Conservation (phyloP, 1,140 invertebrate genomes). For the Mactra quadrangularis region DNA sequence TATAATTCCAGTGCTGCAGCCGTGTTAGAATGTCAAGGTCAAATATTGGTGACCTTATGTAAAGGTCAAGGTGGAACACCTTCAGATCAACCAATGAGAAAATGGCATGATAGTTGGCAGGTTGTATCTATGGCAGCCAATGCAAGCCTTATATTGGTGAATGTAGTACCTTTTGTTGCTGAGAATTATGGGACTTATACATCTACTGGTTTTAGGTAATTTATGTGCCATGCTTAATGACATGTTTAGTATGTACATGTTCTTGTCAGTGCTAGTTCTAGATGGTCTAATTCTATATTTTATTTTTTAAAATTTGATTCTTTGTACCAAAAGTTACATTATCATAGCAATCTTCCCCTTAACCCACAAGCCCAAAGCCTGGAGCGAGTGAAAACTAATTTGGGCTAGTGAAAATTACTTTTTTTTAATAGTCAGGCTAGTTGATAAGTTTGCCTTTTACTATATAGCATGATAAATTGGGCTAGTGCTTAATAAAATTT, state of each 20-base stretch:
- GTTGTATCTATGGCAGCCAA: constrained; percentile 86
- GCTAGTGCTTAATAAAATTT: no score
- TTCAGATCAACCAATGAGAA: constrained; percentile 84
- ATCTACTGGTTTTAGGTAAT: constrained; percentile 84
- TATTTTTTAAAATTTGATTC: neutral
- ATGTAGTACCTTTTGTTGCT: constrained; percentile 83
- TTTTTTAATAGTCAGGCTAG: no score
- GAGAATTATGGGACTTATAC: constrained; percentile 79
- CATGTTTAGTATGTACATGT: no score
- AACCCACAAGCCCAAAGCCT: no score
- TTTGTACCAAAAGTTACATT: no score
- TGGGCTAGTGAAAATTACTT: no score
- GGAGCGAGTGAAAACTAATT: no score
- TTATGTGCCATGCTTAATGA: neutral
- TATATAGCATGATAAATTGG: no score
- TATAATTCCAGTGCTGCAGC: constrained; percentile 74
- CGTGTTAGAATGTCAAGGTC: constrained; percentile 82
- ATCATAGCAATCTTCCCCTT: no score
- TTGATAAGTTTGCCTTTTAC: no score
- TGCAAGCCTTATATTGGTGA: constrained; percentile 84
- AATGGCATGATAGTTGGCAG: constrained; percentile 88
- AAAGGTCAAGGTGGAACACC: constrained; percentile 87
- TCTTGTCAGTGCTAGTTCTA: neutral
- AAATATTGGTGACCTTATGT: constrained; percentile 86
- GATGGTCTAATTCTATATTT: neutral